A percentile compares a stretch with the other conserved stretches of the same genome.
Evolutionary conservation across 92 coral and sea anemone genomes (phyloP).

Genomic region (Umimayanthus chanpuru): DNA sequence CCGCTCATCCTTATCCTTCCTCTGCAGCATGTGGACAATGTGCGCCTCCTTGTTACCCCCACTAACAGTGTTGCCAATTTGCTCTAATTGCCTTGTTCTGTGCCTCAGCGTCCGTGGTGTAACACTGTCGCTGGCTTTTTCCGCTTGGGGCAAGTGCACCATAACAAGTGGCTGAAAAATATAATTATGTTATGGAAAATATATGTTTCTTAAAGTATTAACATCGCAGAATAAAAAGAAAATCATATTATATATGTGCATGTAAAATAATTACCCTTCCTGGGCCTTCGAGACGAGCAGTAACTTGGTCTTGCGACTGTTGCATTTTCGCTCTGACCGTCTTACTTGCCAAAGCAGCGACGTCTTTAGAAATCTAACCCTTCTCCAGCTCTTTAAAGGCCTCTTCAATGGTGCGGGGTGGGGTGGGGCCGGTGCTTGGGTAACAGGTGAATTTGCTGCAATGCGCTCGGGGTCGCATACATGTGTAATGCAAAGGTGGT

Average conservation of each 20-base stretch:
- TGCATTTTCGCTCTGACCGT: neutral
- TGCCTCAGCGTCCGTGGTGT: neutral
- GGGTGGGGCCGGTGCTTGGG: neutral
- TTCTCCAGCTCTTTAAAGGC: neutral
- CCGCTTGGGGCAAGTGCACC: neutral
- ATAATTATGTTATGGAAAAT: neutral
- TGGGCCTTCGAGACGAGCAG: neutral
- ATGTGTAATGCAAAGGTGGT: neutral
- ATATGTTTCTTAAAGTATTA: too few relatives aligned
- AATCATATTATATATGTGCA: neutral
- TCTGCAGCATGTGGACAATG: conserved; percentile 39
- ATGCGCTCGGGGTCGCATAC: neutral
- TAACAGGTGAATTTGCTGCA: neutral
- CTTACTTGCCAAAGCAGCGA: neutral
- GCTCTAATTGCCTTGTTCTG: neutral
- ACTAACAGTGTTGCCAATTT: too few relatives aligned
- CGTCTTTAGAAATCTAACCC: neutral
- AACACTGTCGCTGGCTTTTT: neutral
- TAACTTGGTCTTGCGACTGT: neutral
- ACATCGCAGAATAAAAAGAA: neutral
- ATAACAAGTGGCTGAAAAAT: neutral
- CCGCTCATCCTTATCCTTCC: conserved; percentile 37
- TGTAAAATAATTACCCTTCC: neutral
- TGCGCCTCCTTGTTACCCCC: conserved; percentile 39
- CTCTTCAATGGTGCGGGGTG: neutral